Percentiles rank a stretch among this genome's conserved stretches.
Conservation (phyloP, 2,797 vertebrate genomes). For the Podarcis lilfordi region DNA sequence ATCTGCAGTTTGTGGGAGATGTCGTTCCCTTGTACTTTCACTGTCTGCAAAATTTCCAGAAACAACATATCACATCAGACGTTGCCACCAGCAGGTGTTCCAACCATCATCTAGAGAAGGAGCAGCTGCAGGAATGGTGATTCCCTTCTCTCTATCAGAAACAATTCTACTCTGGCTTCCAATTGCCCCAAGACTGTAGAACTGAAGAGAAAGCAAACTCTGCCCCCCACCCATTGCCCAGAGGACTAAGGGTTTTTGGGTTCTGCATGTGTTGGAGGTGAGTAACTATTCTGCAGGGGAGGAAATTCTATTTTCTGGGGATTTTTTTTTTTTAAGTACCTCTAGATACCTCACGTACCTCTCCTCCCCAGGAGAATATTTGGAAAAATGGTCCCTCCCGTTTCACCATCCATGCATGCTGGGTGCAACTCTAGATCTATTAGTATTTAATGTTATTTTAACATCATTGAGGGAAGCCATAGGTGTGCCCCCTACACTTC, state of each 20-base stretch:
- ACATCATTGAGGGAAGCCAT: no score
- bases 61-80: slow-evolving; percentile 3
- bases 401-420: no score
- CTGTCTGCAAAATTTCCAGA: slow-evolving; percentile 85
- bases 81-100: neutral
- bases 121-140: neutral
- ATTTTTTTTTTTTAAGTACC: no score
- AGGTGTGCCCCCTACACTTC: neutral
- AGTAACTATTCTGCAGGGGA: no score
- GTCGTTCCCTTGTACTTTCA: slow-evolving; percentile 96
- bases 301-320: no score
- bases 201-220: neutral
- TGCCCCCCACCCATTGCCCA: neutral
- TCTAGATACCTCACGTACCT: no score
- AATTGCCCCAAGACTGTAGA: neutral
- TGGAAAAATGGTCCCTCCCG: no score
- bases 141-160: neutral
- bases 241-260: neutral
- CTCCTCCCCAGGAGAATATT: no score
- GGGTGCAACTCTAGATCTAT: no score
- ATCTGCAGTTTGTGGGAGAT: slow-evolving; percentile 98
- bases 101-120: neutral
- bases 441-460: no score
- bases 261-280: neutral
- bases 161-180: neutral